Evolutionary conservation across 2,797 vertebrate genomes (phyloP).

Genomic region (Microctenopoma steveboyesi): DNA sequence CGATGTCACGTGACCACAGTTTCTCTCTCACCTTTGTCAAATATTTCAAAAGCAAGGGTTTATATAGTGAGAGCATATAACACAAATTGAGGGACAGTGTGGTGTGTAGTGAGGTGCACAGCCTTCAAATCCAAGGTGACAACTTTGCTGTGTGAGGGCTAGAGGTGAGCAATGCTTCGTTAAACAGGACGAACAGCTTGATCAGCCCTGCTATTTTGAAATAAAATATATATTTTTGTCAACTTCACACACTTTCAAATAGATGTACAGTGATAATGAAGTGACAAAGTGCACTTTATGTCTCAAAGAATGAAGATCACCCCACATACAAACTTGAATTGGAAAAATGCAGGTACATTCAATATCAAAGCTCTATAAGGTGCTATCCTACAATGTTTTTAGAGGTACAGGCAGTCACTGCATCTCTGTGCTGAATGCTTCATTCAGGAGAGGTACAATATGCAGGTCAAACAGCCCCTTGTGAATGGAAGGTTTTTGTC

Average conservation of each 20-base stretch:
- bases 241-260: constrained; percentile 54
- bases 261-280: constrained; percentile 68
- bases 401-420: constrained; percentile 64
- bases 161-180: constrained; percentile 30
- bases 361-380: constrained; percentile 86
- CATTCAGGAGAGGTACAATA: constrained; percentile 51
- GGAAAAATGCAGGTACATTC: constrained; percentile 87
- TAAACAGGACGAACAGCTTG: constrained; percentile 17
- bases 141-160: constrained; percentile 33
- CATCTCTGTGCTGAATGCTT: constrained; percentile 62
- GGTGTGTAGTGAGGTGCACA: constrained; percentile 1
- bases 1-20: constrained; percentile 49
- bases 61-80: constrained; percentile 46
- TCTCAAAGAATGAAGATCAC: constrained; percentile 80
- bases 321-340: constrained; percentile 81
- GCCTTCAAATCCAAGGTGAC: constrained; percentile 38
- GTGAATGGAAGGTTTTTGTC: constrained; percentile 28
- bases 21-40: constrained; percentile 37
- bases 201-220: constrained; percentile 36
- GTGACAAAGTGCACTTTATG: constrained; percentile 86
- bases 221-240: constrained; percentile 23
- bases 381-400: constrained; percentile 80
- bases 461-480: constrained; percentile 59
- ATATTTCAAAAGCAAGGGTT: constrained; percentile 45
- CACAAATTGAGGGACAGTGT: constrained; percentile 27